Conservation (phyloP, 2,113 vertebrate genomes). For the Tetrao urogallus region DNA sequence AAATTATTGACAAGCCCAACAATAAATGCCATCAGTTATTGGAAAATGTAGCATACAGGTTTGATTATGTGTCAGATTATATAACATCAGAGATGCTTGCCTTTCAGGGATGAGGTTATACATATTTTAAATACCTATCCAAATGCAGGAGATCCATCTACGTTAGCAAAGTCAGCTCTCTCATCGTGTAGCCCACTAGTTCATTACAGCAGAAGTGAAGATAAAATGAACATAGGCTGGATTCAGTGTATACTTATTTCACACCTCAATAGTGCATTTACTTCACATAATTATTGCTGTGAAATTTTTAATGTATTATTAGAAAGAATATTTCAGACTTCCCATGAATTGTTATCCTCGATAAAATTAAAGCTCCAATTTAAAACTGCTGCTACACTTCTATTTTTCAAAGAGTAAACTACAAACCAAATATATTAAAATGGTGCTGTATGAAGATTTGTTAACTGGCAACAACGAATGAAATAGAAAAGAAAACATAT, state of each 20-base stretch:
- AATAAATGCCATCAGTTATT: neutral
- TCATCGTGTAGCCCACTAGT: neutral
- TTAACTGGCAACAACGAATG: neutral
- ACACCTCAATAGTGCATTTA: slow-evolving; percentile 21
- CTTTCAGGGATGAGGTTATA: neutral
- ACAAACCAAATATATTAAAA: neutral
- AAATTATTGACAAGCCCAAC: neutral
- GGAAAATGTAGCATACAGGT: neutral
- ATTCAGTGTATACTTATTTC: slow-evolving; percentile 27
- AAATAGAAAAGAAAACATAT: neutral
- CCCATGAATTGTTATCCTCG: neutral
- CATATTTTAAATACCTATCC: neutral
- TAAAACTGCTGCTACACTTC: neutral
- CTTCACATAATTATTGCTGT: neutral
- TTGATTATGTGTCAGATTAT: neutral
- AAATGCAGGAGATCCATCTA: neutral
- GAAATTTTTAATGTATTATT: neutral
- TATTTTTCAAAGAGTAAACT: neutral
- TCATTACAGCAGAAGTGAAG: slow-evolving; percentile 1
- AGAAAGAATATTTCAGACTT: neutral
- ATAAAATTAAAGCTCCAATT: neutral
- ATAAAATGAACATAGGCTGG: neutral
- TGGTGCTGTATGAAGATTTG: neutral
- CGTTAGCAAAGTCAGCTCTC: neutral
- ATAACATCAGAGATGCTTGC: neutral